A percentile compares a stretch with the other conserved stretches of the same genome.
Conservation (phyloP, 2,113 vertebrate species). For the Cyprinodon tularosa region DNA sequence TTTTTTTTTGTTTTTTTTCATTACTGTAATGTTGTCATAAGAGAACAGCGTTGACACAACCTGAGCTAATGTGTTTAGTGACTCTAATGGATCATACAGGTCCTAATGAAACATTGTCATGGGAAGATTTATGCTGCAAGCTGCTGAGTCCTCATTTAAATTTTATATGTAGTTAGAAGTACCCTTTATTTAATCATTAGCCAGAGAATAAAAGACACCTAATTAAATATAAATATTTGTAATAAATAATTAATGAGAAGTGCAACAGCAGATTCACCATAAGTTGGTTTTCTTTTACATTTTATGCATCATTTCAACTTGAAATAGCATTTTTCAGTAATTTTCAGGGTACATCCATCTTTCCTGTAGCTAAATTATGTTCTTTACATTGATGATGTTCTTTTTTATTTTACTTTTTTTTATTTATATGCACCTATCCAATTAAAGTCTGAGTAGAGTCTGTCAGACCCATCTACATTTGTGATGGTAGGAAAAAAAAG, state of each 20-base stretch:
- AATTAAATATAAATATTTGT: conserved; percentile 37
- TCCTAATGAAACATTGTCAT: conserved; percentile 77
- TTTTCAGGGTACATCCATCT: neutral
- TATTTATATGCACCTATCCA: neutral
- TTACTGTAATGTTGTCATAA: conserved; percentile 65
- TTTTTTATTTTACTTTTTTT: neutral
- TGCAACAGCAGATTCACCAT: conserved; percentile 12
- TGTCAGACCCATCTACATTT: too few relatives aligned
- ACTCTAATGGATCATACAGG: conserved; percentile 77
- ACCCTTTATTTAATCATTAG: conserved; percentile 58
- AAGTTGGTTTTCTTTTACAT: neutral
- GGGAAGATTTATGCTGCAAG: conserved; percentile 74
- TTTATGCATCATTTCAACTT: neutral
- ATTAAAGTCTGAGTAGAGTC: too few relatives aligned
- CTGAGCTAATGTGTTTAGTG: conserved; percentile 79
- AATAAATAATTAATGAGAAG: conserved; percentile 32
- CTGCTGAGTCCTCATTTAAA: conserved; percentile 68
- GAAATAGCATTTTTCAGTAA: neutral
- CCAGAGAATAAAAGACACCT: conserved; percentile 20
- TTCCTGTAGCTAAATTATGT: neutral
- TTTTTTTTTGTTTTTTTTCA: conserved; percentile 68
- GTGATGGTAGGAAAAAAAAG: too few relatives aligned
- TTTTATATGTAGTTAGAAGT: conserved; percentile 58
- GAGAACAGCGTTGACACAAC: conserved; percentile 75
- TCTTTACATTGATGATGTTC: neutral